Conservation (phyloP, 2,797 vertebrate genomes). For the Sebastes alutus region DNA sequence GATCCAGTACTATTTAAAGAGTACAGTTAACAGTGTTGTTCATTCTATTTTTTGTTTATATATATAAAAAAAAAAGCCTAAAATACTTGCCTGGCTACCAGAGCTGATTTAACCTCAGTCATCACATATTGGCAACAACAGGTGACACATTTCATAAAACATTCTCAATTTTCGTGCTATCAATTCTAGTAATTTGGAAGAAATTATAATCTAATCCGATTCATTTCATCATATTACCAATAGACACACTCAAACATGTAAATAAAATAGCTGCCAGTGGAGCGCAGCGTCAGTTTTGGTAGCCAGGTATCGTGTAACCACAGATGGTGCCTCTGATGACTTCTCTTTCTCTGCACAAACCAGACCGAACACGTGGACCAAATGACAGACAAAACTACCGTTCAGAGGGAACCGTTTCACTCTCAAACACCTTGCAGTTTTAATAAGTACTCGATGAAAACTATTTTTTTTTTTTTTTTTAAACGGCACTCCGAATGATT, state of each 20-base stretch:
- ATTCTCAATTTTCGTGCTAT: not conserved
- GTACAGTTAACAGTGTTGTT: conserved; percentile 14
- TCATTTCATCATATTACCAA: not conserved
- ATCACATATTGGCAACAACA: not conserved
- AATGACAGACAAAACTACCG: conserved; percentile 11
- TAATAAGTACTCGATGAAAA: not conserved
- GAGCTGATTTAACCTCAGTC: conserved; percentile 5
- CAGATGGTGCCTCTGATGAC: conserved; percentile 45
- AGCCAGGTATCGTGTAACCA: conserved; percentile 13
- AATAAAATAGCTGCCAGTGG: not conserved
- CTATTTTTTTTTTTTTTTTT: no score
- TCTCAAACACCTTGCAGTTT: not conserved
- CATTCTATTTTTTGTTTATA: conserved; percentile 29
- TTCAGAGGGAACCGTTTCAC: not conserved
- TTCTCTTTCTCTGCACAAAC: conserved; percentile 22
- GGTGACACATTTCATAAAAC: not conserved
- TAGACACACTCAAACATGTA: not conserved
- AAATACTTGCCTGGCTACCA: conserved; percentile 61
- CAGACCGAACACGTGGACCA: conserved; percentile 23
- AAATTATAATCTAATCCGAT: not conserved
- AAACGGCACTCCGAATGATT: conserved; percentile 1
- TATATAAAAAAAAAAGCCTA: conserved; percentile 60
- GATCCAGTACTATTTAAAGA: conserved; percentile 13
- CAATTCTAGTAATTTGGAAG: not conserved
- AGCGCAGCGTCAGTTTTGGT: conserved; percentile 29